Evolutionary conservation across 2,888 invertebrate genomes (phyloP), one percentile per base, ranked within the genome.

Genomic region (Imbricaverruca yamaguchii): DNA sequence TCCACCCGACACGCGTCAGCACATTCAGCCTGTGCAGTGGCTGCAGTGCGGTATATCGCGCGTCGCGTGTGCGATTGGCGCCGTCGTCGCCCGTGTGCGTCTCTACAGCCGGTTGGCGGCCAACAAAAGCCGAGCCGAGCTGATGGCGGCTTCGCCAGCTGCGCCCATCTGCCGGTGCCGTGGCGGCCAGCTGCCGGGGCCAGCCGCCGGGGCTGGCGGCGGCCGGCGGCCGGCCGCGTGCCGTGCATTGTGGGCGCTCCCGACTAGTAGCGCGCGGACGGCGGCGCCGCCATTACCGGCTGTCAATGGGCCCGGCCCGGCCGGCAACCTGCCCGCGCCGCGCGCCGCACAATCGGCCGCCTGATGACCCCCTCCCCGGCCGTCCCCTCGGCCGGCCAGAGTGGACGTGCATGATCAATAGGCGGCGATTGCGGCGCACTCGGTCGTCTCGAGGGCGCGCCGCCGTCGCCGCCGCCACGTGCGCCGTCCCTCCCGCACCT

Each of bases 341-440:
- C 12, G 23, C 39, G 12, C 39, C 53, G 3, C 10, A 55, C 74
- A 74, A 74, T 74, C 74, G 55, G 74, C 39, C 53, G 69, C 39
- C 69, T 69, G 69, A 69, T 39, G 69, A 53, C 55, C 18, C 74
- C 55, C 74, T 21, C 74, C 74, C 0, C 69, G 12, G 55, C 69
- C 9, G 39, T 3, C 13, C 74, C 39, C 53, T 9, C 55, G 15
- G 59, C 55, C 74, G 55, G 21, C 74, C 55, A 21, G 21, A 74
- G 74, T 55, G 74, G 74, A 4, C 74, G 74, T 74, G 55, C 74
- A 74, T 74, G 74, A 74, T 74, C 74, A 74, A 74, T 74, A 74
- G 21, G 74, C 13, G 53, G 55, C 74, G 74, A 74, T 74, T 74
- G 55, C 74, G 21, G 39, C 39, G 39, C 39, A 39, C 39, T 39